Percentiles rank a stretch among this genome's conserved stretches.
phyloP scores from a whole-genome alignment of 2,113 vertebrate genomes.

The Gadus macrocephalus region DNA sequence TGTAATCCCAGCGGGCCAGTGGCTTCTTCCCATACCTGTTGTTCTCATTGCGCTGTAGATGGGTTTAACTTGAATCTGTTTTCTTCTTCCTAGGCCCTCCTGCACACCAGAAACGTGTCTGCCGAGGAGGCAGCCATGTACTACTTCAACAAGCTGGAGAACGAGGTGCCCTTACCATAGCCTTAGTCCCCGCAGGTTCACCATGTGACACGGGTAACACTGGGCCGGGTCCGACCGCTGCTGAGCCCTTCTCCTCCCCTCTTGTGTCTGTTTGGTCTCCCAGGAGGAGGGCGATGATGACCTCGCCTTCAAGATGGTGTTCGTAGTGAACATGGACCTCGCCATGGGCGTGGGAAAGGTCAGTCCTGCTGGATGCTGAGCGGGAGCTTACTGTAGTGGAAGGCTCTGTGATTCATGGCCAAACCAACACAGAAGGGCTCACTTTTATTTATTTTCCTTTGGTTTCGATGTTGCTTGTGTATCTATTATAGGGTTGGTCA shows the following conservation, averaged over 20 bases:
- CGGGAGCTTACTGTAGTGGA: not conserved
- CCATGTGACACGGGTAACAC: slow-evolving; percentile 46
- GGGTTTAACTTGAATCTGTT: not conserved
- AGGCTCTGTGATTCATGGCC: not conserved
- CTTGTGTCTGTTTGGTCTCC: slow-evolving; percentile 23
- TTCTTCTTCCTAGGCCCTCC: slow-evolving; percentile 67
- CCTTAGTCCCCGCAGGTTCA: slow-evolving; percentile 61
- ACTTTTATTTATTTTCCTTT: too few species aligned
- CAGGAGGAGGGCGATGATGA: slow-evolving; percentile 72
- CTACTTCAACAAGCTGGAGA: slow-evolving; percentile 82
- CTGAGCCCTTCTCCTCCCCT: slow-evolving; percentile 32
- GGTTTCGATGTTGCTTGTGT: too few species aligned
- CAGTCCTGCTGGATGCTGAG: not conserved
- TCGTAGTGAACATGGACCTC: slow-evolving; percentile 82
- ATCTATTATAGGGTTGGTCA: too few species aligned
- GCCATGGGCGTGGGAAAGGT: slow-evolving; percentile 81
- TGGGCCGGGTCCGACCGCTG: slow-evolving; percentile 47
- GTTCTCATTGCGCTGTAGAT: too few species aligned
- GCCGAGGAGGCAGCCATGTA: slow-evolving; percentile 81
- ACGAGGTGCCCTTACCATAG: slow-evolving; percentile 73
- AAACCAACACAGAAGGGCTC: too few species aligned
- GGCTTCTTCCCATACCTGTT: too few species aligned
- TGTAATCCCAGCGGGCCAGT: too few species aligned
- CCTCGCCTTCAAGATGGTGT: slow-evolving; percentile 79
- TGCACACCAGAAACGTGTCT: slow-evolving; percentile 77